These are phyloP conservation scores for Syrista parreyssii DNA, from an alignment of 2,888 invertebrate genomes.

Conservation along the genomic window DNA sequence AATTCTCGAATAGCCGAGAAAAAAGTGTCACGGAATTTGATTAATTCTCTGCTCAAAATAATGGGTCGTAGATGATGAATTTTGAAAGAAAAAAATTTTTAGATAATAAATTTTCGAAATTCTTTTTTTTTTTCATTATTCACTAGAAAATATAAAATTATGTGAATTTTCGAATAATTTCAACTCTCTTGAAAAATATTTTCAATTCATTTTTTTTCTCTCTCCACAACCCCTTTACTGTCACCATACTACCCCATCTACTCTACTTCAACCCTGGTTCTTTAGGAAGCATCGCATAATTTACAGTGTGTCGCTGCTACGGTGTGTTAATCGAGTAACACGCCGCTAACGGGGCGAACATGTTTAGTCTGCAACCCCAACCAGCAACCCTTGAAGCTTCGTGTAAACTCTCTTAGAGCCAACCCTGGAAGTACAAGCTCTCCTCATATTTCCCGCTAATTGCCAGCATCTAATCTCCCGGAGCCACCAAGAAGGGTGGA, in stretches of 20 bases:
- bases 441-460: constrained; percentile 44
- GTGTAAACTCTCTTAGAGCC: constrained; percentile 12
- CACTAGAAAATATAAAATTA: background rate
- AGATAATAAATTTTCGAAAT: no score
- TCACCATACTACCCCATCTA: background rate
- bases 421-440: constrained; percentile 17
- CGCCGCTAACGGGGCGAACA: constrained; percentile 44
- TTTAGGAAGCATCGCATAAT: constrained; percentile 28
- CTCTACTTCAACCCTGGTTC: background rate
- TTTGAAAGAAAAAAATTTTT: no score
- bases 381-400: background rate
- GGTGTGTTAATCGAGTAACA: constrained; percentile 47
- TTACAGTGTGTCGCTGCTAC: constrained; percentile 38
- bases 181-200: no score
- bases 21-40: background rate
- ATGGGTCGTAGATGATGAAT: background rate
- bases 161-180: background rate
- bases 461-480: constrained; percentile 41
- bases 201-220: background rate
- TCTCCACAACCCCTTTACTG: background rate
- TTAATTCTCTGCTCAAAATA: background rate
- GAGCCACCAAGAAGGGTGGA: constrained; percentile 20
- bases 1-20: background rate
- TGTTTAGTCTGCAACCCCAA: constrained; percentile 33
- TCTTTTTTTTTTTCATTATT: no score